phyloP scores from a whole-genome alignment of 2,888 invertebrate genomes.

The Drosophila suboccidentalis region DNA sequence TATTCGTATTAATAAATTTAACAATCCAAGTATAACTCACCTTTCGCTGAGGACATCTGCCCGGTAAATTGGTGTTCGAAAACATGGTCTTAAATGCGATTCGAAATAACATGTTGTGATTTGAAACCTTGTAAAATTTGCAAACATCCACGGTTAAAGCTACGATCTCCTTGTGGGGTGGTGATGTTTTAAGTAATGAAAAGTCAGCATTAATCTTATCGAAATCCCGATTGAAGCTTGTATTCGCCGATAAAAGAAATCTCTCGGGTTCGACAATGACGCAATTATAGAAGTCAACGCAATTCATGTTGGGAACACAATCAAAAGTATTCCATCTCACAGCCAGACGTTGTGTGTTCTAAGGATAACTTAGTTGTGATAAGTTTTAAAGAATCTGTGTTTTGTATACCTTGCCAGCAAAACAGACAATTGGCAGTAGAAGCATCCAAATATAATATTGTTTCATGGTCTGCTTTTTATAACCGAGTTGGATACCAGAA shows the following conservation, averaged over 20 bases:
- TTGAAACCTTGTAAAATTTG: constrained; percentile 21
- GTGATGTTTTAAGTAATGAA: constrained; percentile 8
- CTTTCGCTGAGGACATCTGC: constrained; percentile 42
- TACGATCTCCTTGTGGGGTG: constrained; percentile 10
- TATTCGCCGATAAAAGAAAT: constrained; percentile 28
- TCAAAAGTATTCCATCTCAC: constrained; percentile 43
- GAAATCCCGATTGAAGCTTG: constrained; percentile 19
- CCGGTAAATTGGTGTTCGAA: constrained; percentile 22
- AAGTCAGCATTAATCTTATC: constrained; percentile 21
- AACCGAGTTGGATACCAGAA: not conserved
- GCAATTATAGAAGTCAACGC: constrained; percentile 34
- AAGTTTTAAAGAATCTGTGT: not conserved
- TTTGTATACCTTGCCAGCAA: constrained; percentile 10
- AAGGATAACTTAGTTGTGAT: not conserved
- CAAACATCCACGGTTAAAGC: constrained; percentile 45
- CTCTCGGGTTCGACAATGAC: constrained; percentile 25
- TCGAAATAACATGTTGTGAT: constrained; percentile 30
- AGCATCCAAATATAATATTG: not conserved
- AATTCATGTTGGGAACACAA: constrained; percentile 27
- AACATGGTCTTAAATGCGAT: constrained; percentile 33
- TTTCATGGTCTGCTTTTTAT: constrained; percentile 3
- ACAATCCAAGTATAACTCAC: not conserved
- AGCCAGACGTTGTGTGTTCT: constrained; percentile 15
- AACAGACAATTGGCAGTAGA: constrained; percentile 1
- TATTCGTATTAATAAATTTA: too few relatives aligned